Base-by-base conservation (phyloP, 2,797 vertebrate genomes). In the Lepilemur ruficaudatus region DNA sequence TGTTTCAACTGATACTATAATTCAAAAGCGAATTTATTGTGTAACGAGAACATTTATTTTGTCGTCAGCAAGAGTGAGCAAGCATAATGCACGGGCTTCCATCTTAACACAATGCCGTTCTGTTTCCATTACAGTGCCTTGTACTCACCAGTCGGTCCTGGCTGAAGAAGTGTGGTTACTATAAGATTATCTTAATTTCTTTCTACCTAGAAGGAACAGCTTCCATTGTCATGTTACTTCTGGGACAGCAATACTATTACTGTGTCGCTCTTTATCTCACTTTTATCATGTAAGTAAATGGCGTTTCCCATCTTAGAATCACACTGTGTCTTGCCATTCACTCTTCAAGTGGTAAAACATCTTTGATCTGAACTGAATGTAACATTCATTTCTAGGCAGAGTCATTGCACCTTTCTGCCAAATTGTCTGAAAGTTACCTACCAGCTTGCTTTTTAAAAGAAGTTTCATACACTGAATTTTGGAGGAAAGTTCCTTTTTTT, bases 261-360 rank as follows among this genome's bases (percentile, higher is more conserved):
- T 88, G 99, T 43, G 97, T 99, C 97, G 99, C 99, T 30, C 84
- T 99, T 97, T 99, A 99, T 97, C 98, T 99, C 98, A 99, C 98
- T 14, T 18, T 97, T 91, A 99, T 98, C 98, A 99, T 99, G 99
- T 99, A 99, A 99, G 99, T 98, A 93, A 97, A 46, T 55, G 55
- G 5, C 10, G 20, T 32, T 17, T 30, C 48, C 30, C 35, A 14
- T 28, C 57, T 50, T 38, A 11, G 4, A 59, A n/a, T 46, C 38
- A 22, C 3, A 11, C 6, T 25, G 14, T 2, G 2, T 43, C 57
- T 72, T 69, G 2, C 75, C 79, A 35, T 35, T 75, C 0, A 28
- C 25, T n/a, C 57, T 83, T 59, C n/a, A 75, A 80, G 63, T 18
- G 7, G 12, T 23, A 43, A 63, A 30, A 30, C 18, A 48, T 61